Percentiles rank a stretch among this genome's conserved stretches.
These are phyloP conservation scores for Riparia riparia DNA, from an alignment of 2,113 vertebrate species.

Conservation along the genomic window DNA sequence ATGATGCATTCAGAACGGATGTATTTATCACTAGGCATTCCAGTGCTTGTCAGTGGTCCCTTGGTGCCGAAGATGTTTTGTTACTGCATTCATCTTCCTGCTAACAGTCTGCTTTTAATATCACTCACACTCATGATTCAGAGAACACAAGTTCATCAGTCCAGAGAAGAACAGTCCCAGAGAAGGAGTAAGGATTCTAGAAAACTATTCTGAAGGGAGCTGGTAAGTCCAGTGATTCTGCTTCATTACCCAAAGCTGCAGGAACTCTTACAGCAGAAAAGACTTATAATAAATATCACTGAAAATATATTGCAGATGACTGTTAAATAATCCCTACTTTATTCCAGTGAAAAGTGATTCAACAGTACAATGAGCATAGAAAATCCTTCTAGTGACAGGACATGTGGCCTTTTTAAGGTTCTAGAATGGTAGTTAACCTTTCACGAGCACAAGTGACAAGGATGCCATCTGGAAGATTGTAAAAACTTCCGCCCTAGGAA, in stretches of 20 bases:
- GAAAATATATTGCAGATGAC: not conserved
- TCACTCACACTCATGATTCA: not conserved
- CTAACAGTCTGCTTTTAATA: not conserved
- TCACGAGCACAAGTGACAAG: not conserved
- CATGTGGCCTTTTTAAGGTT: not conserved
- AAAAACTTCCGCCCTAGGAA: not conserved
- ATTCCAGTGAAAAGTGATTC: not conserved
- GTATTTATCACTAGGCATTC: not conserved
- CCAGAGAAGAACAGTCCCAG: too few species aligned
- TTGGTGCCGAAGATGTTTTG: not conserved
- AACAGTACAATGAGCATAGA: not conserved
- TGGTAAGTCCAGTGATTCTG: not conserved
- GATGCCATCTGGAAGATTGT: not conserved
- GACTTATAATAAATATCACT: not conserved
- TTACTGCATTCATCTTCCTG: not conserved
- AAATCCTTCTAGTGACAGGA: not conserved
- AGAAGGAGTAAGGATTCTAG: not conserved
- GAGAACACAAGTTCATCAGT: slow-evolving; percentile 2
- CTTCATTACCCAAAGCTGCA: not conserved
- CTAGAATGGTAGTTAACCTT: not conserved
- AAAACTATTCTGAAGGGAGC: not conserved
- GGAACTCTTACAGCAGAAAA: not conserved
- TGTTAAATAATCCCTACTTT: not conserved
- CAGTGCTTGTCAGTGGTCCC: not conserved
- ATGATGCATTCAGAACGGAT: not conserved